phyloP scores from a whole-genome alignment of 2,888 invertebrate genomes.

The Villa cingulata region DNA sequence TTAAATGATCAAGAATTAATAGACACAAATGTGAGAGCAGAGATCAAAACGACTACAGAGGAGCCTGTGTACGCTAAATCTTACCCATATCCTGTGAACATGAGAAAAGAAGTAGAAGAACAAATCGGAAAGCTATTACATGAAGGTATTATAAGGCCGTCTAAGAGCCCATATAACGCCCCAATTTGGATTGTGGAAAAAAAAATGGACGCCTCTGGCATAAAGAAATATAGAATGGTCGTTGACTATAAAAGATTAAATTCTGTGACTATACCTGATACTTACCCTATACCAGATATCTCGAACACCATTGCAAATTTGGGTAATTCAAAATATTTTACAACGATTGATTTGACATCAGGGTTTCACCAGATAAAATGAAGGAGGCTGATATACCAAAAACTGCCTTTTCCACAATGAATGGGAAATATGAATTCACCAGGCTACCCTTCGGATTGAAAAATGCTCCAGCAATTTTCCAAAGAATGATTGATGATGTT shows the following conservation, averaged over 20 bases:
- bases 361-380: constrained; percentile 17
- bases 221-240: constrained; percentile 15
- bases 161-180: constrained; percentile 19
- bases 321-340: constrained; percentile 15
- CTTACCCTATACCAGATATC: neutral
- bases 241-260: constrained; percentile 16
- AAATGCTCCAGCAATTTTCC: constrained; percentile 12
- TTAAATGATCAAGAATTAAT: constrained; percentile 4
- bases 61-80: constrained; percentile 23
- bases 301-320: constrained; percentile 14
- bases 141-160: constrained; percentile 21
- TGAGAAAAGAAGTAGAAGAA: constrained; percentile 23
- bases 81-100: constrained; percentile 26
- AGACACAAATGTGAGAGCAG: constrained; percentile 18
- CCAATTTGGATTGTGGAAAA: constrained; percentile 18
- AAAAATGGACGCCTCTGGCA: constrained; percentile 13
- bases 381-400: constrained; percentile 13
- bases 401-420: constrained; percentile 15
- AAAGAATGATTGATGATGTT: constrained; percentile 16
- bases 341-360: constrained; percentile 15
- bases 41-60: constrained; percentile 21
- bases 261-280: constrained; percentile 14
- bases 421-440: constrained; percentile 7
- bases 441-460: constrained; percentile 4
- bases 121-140: constrained; percentile 23